Evolutionary conservation across 2,888 invertebrate species (phyloP).

Genomic region (Homarus gammarus): DNA sequence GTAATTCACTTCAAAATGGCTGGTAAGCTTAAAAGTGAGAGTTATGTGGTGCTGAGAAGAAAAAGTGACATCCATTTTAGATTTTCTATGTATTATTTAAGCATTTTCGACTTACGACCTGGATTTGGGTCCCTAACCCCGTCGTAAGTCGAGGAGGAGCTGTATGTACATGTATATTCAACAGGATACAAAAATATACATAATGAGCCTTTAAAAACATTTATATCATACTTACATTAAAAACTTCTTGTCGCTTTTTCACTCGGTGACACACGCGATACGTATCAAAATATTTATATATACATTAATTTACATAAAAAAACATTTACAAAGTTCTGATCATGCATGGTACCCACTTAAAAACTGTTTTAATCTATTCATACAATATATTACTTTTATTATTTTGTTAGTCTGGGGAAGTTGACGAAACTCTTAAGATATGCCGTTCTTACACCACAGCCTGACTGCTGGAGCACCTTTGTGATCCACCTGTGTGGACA

Average conservation of each 20-base stretch:
- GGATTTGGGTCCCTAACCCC: too few species aligned
- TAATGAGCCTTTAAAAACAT: conserved; percentile 10
- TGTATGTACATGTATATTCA: too few species aligned
- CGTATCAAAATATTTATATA: conserved; percentile 54
- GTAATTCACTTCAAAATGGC: too few species aligned
- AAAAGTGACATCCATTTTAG: too few species aligned
- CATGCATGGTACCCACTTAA: conserved; percentile 11
- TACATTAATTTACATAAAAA: conserved; percentile 39
- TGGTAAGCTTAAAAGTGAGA: too few species aligned
- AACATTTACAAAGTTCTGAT: conserved; percentile 14
- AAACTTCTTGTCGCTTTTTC: conserved; percentile 39
- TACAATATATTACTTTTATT: background rate
- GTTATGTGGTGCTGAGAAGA: too few species aligned
- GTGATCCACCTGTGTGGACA: background rate
- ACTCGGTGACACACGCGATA: conserved; percentile 12
- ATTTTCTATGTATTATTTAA: too few species aligned
- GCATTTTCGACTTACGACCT: too few species aligned
- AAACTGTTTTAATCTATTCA: background rate
- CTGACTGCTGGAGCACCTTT: background rate
- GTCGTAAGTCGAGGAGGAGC: too few species aligned
- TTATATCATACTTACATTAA: conserved; percentile 30
- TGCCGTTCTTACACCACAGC: background rate
- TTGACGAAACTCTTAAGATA: background rate
- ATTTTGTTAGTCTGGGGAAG: conserved; percentile 18
- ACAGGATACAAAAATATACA: conserved; percentile 7